phyloP scores from a whole-genome alignment of 2,113 vertebrate genomes.

The Ctenodactylus gundi region DNA sequence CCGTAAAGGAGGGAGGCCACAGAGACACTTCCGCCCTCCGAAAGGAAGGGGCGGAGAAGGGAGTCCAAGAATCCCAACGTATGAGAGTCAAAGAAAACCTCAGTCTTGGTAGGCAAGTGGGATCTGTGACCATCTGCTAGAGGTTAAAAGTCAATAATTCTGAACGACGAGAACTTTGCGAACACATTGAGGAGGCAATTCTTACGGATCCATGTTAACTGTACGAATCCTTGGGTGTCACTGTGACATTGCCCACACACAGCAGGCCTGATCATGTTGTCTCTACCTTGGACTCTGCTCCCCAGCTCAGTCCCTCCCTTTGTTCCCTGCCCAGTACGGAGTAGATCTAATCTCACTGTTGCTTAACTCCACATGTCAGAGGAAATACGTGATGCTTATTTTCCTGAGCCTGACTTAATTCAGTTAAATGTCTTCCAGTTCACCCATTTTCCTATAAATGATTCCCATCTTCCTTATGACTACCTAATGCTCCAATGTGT shows the following conservation, averaged over 20 bases:
- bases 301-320: too few species aligned
- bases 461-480: not conserved
- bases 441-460: not conserved
- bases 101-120: not conserved
- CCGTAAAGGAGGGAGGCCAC: not conserved
- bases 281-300: too few species aligned
- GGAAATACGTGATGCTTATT: not conserved
- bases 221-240: too few species aligned
- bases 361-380: not conserved
- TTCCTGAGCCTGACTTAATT: not conserved
- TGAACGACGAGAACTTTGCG: not conserved
- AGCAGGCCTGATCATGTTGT: too few species aligned
- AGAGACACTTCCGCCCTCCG: not conserved
- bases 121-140: not conserved
- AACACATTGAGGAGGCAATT: fast-evolving
- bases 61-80: not conserved
- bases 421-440: not conserved
- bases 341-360: too few species aligned
- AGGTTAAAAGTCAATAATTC: not conserved
- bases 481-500: not conserved
- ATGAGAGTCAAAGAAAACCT: not conserved
- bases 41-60: not conserved
- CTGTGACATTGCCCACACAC: too few species aligned
- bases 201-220: too few species aligned
- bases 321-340: not conserved